A percentile compares a stretch with the other conserved stretches of the same genome.
Conservation (phyloP, 1,140 invertebrate species). For the Drosophila ercepeae region DNA sequence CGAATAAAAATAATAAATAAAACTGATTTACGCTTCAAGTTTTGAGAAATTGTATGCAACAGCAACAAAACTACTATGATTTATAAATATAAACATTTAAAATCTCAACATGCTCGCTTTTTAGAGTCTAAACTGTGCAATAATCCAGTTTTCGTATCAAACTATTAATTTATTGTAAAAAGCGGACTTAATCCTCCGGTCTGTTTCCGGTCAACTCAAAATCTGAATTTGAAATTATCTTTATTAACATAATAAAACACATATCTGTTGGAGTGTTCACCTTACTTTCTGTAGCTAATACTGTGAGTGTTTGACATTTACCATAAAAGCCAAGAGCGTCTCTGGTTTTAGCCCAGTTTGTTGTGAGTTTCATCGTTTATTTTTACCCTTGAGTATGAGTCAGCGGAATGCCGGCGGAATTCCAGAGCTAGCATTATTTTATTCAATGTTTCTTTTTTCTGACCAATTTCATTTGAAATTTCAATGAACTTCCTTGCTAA, state of each 20-base stretch:
- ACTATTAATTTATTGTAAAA: conserved; percentile 27
- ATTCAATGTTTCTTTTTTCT: conserved; percentile 9
- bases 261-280: background rate
- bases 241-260: background rate
- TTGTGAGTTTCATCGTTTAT: conserved; percentile 1
- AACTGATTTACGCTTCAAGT: no score
- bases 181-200: conserved; percentile 22
- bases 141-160: conserved; percentile 20
- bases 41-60: no score
- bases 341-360: conserved; percentile 7
- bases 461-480: conserved; percentile 39
- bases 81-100: background rate
- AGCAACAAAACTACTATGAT: no score
- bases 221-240: background rate
- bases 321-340: conserved; percentile 3
- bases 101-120: background rate
- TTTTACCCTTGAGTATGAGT: conserved; percentile 17
- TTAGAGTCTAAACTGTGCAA: background rate
- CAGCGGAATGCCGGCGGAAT: conserved; percentile 16
- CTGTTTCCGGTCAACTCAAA: conserved; percentile 19
- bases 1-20: no score
- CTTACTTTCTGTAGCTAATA: background rate
- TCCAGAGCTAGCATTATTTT: conserved; percentile 10
- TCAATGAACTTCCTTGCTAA: conserved; percentile 19
- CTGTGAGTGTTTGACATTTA: conserved; percentile 36